Percentiles rank a stretch among this genome's conserved stretches.
phyloP scores from a whole-genome alignment of 2,888 invertebrate genomes.

The Conops quadrifasciatus region DNA sequence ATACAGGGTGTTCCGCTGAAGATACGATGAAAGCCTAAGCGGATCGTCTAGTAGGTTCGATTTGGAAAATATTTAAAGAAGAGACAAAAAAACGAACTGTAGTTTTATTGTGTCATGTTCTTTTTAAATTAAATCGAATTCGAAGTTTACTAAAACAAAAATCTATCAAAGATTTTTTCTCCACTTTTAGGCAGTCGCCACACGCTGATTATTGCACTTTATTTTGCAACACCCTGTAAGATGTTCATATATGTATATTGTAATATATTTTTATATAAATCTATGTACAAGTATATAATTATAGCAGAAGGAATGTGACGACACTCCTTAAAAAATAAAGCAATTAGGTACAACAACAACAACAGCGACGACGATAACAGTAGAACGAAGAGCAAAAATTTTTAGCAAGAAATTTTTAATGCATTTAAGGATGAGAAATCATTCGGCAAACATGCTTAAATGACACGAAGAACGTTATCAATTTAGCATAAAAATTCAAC shows the following conservation, averaged over 20 bases:
- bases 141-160: too few species aligned
- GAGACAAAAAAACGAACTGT: too few species aligned
- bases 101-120: too few species aligned
- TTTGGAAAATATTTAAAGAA: too few species aligned
- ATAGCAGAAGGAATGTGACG: background rate
- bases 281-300: background rate
- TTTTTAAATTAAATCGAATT: too few species aligned
- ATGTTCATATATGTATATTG: background rate
- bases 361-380: background rate
- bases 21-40: too few species aligned
- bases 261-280: background rate
- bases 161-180: too few species aligned
- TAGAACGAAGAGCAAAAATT: background rate
- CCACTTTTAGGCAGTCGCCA: too few species aligned
- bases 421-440: conserved; percentile 15
- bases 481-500: background rate
- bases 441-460: conserved; percentile 5
- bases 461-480: conserved; percentile 8
- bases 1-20: too few species aligned
- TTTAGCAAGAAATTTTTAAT: conserved; percentile 6
- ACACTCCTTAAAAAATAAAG: conserved; percentile 3
- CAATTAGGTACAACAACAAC: background rate
- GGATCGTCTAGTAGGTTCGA: too few species aligned
- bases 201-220: too few species aligned
- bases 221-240: background rate